Evolutionary conservation across 1,140 invertebrate genomes (phyloP).

Genomic region (Camponotus pennsylvanicus): DNA sequence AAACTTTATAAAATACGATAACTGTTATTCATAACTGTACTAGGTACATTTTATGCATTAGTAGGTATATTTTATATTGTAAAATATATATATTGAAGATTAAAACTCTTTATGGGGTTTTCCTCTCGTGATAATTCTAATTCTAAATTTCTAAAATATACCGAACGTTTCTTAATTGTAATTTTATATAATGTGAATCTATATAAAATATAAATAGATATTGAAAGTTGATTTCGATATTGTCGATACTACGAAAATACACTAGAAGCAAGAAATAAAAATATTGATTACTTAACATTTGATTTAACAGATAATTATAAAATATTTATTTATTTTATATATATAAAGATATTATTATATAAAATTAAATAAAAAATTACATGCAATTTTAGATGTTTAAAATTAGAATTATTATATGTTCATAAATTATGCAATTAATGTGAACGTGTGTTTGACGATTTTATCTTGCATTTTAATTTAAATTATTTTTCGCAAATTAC

Average conservation of each 20-base stretch:
- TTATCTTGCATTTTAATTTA: neutral
- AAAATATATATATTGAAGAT: neutral
- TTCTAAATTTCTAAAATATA: too few relatives aligned
- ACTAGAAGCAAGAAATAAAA: neutral
- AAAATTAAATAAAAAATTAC: neutral
- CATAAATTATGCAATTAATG: neutral
- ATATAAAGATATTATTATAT: neutral
- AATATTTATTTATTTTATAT: slow-evolving; percentile 12
- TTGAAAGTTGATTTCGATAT: neutral
- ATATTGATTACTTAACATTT: neutral
- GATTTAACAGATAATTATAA: slow-evolving; percentile 3
- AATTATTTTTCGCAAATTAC: neutral
- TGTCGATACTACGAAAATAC: neutral
- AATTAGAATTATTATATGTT: neutral
- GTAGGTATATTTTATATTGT: neutral
- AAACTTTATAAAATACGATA: slow-evolving; percentile 13
- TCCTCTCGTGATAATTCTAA: too few relatives aligned
- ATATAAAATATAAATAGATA: too few relatives aligned
- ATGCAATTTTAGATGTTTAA: neutral
- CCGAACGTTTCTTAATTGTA: too few relatives aligned
- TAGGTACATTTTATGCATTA: neutral
- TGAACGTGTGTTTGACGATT: neutral
- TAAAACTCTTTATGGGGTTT: neutral
- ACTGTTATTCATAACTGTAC: neutral
- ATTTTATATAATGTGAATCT: too few relatives aligned